Evolutionary conservation across 2,113 vertebrate genomes (phyloP), one percentile per base, ranked within the genome.

Genomic region (Ctenodactylus gundi): DNA sequence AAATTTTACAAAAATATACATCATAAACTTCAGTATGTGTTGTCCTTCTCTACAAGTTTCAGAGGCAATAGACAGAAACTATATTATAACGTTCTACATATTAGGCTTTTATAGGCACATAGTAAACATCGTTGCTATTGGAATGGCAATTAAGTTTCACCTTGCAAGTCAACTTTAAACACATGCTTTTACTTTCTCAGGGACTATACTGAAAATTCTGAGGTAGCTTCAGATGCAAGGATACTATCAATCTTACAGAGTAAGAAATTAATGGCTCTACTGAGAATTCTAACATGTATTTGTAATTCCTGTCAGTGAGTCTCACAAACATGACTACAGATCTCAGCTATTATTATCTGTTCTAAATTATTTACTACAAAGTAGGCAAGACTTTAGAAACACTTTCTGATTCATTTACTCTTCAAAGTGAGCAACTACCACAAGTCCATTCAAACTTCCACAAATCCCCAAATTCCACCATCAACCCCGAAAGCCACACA

Each of bases 371-470:
- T 92, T 85, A 88, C 51, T 41, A 23, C 6, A 95, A 93, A 0
- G 0, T 3, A 96, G 27, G 41, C n/a, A 96, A 78, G 76, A 95
- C 67, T 94, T 95, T 49, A 82, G 92, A 92, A 51, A 90, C 6
- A 80, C 17, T 92, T 81, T 58, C 85, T 67, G n/a, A 93, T 51
- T 60, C 90, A 53, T 83, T 55, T 68, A 75, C 20, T 88, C n/a
- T 78, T 78, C 6, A 13, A 14, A 75, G 21, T 82, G 39, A 73
- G 6, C 60, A 23, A n/a, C 21, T 70, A 77, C 7, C 3, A 86
- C 65, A 84, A 89, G 89, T 90, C 70, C 72, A 75, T 70, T 97
- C 78, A 77, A 41, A 70, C 46, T 85, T 93, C 93, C 76, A 93
- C 55, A 87, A 60, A 62, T 29, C 44, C 12, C 6, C 44, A 83